Base-by-base conservation (phyloP, 2,888 invertebrate genomes). In the Orthosia gothica region DNA sequence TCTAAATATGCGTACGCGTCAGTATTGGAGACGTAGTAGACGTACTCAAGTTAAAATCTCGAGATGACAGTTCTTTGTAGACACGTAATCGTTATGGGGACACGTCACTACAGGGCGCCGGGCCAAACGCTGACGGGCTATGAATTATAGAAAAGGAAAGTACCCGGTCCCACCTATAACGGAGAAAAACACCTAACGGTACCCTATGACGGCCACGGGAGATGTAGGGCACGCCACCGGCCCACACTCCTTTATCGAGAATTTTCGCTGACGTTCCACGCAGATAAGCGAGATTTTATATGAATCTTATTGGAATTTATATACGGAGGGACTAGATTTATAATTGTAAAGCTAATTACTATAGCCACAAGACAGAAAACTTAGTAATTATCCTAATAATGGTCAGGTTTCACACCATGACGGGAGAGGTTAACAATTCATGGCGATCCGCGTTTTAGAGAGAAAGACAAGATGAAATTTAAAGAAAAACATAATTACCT, bases 171-270 rank as follows among this genome's bases (percentile, higher is more conserved):
- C 68, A 73, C 47, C 68, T 79, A 73, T 88, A 92, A 92, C 92
- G 92, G 93, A 87, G 88, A 58, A 26, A 32, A 52, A 65, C 45
- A 70, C 55, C 66, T 87, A 87, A 93, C 94, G 93, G 94, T 87
- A 91, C 79, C 82, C 52, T 72, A 69, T 76, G 70, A 76, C 78
- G 74, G 86, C 81, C 74, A 82, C 72, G 72, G 81, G 81, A 83
- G 74, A 93, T 91, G 89, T 93, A 90, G 95, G 94, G 83, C 94
- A 88, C 81, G 84, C 89, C 89, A 88, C 93, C 93, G 92, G 93
- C 91, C 92, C 86, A 89, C 86, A 83, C 23, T 66, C 74, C 45
- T 72, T 76, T 87, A 81, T 94, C 95, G 92, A 95, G 95, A 95
- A 95, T 89, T 83, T 95, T 95, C 95, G 87, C 82, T 88, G 85